Base-by-base conservation (phyloP, 2,888 invertebrate species). In the Eudasyphora cyanicolor region DNA sequence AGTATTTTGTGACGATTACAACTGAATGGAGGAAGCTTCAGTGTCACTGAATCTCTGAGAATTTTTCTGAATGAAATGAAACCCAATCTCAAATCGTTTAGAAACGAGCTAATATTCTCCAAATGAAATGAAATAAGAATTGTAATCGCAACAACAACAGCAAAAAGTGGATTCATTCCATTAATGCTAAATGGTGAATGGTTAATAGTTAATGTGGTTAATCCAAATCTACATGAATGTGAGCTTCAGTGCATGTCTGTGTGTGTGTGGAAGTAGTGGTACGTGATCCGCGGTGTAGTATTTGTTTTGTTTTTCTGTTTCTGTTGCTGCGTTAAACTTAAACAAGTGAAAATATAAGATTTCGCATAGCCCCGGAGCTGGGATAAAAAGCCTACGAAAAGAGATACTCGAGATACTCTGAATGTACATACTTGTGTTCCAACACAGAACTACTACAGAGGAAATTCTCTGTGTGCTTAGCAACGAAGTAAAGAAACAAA, bases 381-480 rank as follows among this genome's bases (percentile, higher is more conserved):
- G 19, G 35, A 19, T 19, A 60, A 60, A 24, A 24, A 7, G 62
- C 42, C 42, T 67, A 21, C 32, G 10, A 21, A 7, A 19, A 49
- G 12, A 57, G 14, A 24, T 27, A 57, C 21, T 24, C 57, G n/a
- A n/a, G n/a, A n/a, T n/a, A n/a, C n/a, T n/a, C n/a, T n/a, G n/a
- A n/a, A n/a, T n/a, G n/a, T n/a, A n/a, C n/a, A n/a, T 35, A 3
- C 32, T n/a, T n/a, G 21, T 64, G 21, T 24, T 21, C n/a, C 21
- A 64, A 24, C 27, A 17, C 60, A 29, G 27, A 54, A 54, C 64
- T 24, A 67, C 67, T 42, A 14, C 5, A 24, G 67, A 67, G 67
- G 24, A 67, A 67, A 67, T n/a, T 67, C 42, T 24, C 24, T 67
- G 67, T 67, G 42, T 67, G 67, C 42, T 67, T 67, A 67, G 42